Evolutionary conservation across 2,888 invertebrate genomes (phyloP).

Genomic region (Scaptodrosophila latifasciaeformis): DNA sequence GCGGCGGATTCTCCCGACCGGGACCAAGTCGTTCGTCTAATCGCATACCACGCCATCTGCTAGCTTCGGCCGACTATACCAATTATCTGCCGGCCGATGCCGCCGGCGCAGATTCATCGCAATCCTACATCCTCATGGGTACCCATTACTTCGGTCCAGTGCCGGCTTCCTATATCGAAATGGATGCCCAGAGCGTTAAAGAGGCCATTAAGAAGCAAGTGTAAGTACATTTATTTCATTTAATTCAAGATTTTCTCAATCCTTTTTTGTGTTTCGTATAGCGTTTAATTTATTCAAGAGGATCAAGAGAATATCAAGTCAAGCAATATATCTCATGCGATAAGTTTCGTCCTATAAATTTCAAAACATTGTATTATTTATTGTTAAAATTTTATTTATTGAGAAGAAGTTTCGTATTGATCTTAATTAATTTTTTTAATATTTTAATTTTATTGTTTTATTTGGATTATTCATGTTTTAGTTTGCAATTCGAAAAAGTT

Average conservation of each 20-base stretch:
- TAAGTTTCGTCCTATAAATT: no score
- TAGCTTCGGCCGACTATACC: slow-evolving; percentile 70
- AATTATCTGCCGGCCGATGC: slow-evolving; percentile 70
- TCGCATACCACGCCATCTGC: slow-evolving; percentile 74
- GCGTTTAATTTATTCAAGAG: no score
- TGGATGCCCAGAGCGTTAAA: slow-evolving; percentile 80
- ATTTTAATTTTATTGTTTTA: no score
- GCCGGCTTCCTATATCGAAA: slow-evolving; percentile 73
- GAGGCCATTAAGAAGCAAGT: slow-evolving; percentile 93
- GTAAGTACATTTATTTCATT: no score
- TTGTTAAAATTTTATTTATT: neutral
- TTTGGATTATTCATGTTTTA: no score
- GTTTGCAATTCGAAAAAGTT: no score
- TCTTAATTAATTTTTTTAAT: no score
- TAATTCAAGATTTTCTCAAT: no score
- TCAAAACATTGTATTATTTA: neutral
- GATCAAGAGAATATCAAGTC: no score
- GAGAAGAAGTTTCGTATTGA: no score
- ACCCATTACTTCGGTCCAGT: slow-evolving; percentile 75
- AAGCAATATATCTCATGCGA: no score
- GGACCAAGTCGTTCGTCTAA: slow-evolving; percentile 74
- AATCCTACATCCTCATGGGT: slow-evolving; percentile 73
- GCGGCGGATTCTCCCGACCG: slow-evolving; percentile 75
- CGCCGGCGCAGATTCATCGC: slow-evolving; percentile 70
- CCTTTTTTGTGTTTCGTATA: no score